Evolutionary conservation across 1,140 invertebrate species (phyloP).

Genomic region (Tenebrio molitor): DNA sequence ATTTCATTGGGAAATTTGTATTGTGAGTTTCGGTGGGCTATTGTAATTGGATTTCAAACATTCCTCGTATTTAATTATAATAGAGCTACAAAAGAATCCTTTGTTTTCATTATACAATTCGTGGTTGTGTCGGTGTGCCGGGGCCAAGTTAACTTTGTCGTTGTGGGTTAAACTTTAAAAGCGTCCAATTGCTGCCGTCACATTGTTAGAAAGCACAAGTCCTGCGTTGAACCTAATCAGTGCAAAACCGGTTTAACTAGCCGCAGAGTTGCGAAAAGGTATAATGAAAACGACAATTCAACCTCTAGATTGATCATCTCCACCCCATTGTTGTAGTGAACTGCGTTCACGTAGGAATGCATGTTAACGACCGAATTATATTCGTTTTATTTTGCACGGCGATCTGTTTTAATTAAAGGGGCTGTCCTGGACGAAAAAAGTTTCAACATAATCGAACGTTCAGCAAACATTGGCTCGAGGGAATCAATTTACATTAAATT

Average conservation of each 20-base stretch:
- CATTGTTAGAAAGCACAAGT: neutral
- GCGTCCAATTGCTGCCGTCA: constrained; percentile 1
- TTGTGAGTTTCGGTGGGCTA: constrained; percentile 10
- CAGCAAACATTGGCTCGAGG: neutral
- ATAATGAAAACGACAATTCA: constrained; percentile 8
- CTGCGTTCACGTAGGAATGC: neutral
- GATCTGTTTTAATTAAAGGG: constrained; percentile 26
- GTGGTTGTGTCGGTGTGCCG: constrained; percentile 7
- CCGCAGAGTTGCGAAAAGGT: constrained; percentile 16
- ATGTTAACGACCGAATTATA: neutral
- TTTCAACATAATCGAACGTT: neutral
- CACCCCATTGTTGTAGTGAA: neutral
- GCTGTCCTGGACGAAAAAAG: neutral
- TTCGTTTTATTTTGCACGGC: neutral
- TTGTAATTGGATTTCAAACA: constrained; percentile 36
- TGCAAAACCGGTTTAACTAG: neutral
- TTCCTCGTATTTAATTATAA: constrained; percentile 29
- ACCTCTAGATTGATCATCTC: constrained; percentile 2
- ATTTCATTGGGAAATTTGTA: constrained; percentile 10
- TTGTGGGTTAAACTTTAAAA: constrained; percentile 26
- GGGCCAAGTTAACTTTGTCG: constrained; percentile 31
- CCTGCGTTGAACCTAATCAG: neutral
- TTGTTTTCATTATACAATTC: constrained; percentile 21
- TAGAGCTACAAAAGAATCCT: constrained; percentile 26
- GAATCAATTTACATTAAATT: constrained; percentile 21